Base-by-base conservation (phyloP, 2,888 invertebrate genomes). In the Harpalus rufipes region DNA sequence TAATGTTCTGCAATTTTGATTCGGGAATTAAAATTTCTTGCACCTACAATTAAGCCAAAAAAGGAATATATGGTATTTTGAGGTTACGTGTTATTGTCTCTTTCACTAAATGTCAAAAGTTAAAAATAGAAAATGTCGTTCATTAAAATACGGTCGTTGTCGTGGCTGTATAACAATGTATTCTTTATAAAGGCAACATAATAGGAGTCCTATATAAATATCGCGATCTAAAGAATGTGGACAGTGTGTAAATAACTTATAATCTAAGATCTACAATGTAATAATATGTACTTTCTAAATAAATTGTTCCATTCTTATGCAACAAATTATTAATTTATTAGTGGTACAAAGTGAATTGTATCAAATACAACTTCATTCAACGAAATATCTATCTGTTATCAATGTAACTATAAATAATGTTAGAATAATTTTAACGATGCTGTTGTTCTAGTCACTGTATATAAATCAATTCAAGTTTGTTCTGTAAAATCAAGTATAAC, bases 201-300 rank as follows among this genome's bases (percentile, higher is more conserved):
- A 78, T 78, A 78, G 16, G 25, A 58, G 78, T 58, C 25, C 18
- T 56, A 56, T 58, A 78, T 78, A 58, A 78, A 78, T 78, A 78
- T 78, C 58, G 25, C 58, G 58, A 58, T 58, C 56, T 58, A 58
- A 58, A 51, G 51, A 44, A 32, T 78, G 78, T 78, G 25, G 25
- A 78, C 58, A 78, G 16, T 58, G 25, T 78, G 78, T 78, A 78
- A 78, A 78, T 78, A 78, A 78, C 25, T 25, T 25, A 32, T 58
- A 78, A 78, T 78, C 78, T 58, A 56, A 21, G 58, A 78, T 78
- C 78, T 78, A 78, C 78, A 78, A 25, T 78, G 78, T 58, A 41
- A 78, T 78, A 58, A 78, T 14, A 21, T 25, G 25, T 78, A 78
- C 78, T 78, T 78, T 78, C 78, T 78, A 78, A 78, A 25, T 78